These are phyloP conservation scores for Zygaena filipendulae DNA, from an alignment of 2,888 invertebrate species.

Conservation along the genomic window DNA sequence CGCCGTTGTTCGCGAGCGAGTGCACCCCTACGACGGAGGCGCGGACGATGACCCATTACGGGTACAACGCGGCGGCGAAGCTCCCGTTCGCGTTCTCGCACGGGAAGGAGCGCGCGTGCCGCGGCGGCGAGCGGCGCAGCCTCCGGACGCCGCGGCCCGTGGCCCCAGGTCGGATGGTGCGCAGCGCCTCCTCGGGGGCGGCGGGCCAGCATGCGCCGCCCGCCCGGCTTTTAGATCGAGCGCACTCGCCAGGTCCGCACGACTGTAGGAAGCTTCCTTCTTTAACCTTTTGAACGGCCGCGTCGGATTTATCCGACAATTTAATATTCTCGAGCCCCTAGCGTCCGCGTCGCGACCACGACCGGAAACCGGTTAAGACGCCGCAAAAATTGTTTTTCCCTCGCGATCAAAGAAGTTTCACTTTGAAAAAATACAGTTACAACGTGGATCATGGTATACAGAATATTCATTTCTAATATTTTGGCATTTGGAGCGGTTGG, in stretches of 20 bases:
- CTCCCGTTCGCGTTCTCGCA: conserved; percentile 62
- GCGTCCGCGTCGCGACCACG: too few species aligned
- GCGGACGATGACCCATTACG: conserved; percentile 57
- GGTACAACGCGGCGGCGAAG: conserved; percentile 61
- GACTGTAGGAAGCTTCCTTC: conserved; percentile 18
- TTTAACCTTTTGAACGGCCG: neutral
- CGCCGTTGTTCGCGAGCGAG: conserved; percentile 44
- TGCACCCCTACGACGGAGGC: conserved; percentile 49
- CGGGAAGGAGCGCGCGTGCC: conserved; percentile 27
- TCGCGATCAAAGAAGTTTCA: too few species aligned
- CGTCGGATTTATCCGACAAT: too few species aligned
- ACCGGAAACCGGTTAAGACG: too few species aligned
- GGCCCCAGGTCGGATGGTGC: conserved; percentile 59
- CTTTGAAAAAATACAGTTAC: too few species aligned
- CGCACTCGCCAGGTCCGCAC: conserved; percentile 50
- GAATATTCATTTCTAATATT: too few species aligned
- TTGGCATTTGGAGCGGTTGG: too few species aligned
- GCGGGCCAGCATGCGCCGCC: conserved; percentile 46
- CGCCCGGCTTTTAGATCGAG: conserved; percentile 42
- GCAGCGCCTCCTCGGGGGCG: conserved; percentile 62
- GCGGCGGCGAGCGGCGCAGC: conserved; percentile 30
- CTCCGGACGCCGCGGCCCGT: conserved; percentile 35
- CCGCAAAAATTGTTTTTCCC: too few species aligned
- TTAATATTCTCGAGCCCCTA: too few species aligned
- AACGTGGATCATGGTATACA: too few species aligned